Percentiles rank a stretch among this genome's conserved stretches.
These are phyloP conservation scores for Silurus aristotelis DNA, from an alignment of 2,797 vertebrate species.

Conservation along the genomic window DNA sequence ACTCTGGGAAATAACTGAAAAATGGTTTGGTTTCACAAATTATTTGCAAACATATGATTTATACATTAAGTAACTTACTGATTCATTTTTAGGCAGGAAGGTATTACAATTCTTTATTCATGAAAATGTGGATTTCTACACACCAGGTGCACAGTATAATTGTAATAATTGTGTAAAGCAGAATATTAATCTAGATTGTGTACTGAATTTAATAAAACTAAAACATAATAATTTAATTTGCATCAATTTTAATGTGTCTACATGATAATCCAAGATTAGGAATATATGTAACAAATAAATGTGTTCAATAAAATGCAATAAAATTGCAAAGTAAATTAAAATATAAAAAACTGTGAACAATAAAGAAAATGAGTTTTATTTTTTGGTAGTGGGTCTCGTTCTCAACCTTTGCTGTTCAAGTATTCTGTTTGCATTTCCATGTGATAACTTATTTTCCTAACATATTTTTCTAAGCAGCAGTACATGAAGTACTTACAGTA, in stretches of 20 bases:
- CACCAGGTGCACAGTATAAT: too few species aligned
- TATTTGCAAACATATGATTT: background rate
- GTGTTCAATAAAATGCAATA: background rate
- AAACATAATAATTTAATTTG: background rate
- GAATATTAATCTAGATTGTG: too few species aligned
- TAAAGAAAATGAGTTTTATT: background rate
- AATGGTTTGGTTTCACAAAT: slow-evolving; percentile 1
- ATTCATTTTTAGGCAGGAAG: background rate
- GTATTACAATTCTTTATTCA: background rate
- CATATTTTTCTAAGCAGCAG: background rate
- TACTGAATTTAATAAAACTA: background rate
- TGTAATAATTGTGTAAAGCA: too few species aligned
- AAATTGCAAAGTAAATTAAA: background rate
- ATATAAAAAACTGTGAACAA: too few species aligned
- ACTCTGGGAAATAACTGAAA: slow-evolving; percentile 90
- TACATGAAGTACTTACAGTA: background rate
- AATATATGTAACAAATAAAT: background rate
- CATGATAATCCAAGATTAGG: background rate
- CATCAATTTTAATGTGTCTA: background rate
- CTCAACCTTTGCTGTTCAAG: background rate
- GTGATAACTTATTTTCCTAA: background rate
- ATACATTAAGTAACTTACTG: background rate
- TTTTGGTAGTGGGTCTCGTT: background rate
- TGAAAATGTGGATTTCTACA: background rate
- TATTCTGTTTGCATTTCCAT: background rate